Evolutionary conservation across 2,797 vertebrate species (phyloP).

Genomic region (Megalops cyprinoides): DNA sequence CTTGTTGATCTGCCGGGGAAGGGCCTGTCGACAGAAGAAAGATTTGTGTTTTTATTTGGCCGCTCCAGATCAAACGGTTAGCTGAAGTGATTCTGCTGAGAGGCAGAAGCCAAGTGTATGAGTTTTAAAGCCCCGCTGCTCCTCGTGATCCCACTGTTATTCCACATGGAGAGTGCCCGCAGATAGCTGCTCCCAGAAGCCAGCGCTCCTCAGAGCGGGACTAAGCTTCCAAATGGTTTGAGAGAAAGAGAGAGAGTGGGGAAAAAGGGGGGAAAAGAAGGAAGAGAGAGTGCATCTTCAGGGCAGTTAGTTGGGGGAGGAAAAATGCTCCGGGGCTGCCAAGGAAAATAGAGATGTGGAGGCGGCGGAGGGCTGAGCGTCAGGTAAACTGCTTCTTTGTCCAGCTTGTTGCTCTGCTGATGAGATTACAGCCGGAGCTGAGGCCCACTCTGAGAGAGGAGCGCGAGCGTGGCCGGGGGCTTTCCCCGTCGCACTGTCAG

Average conservation of each 20-base stretch:
- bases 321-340: not conserved
- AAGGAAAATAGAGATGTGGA: not conserved
- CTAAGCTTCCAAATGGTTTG: not conserved
- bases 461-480: too few species aligned
- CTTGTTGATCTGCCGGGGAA: too few species aligned
- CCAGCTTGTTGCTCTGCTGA: not conserved
- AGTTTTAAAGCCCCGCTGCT: not conserved
- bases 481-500: too few species aligned
- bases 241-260: not conserved
- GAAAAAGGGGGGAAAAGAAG: not conserved
- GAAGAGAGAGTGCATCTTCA: not conserved
- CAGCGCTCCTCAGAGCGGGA: too few species aligned
- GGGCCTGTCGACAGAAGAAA: too few species aligned
- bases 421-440: not conserved
- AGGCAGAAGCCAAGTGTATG: not conserved
- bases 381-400: conserved; percentile 9
- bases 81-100: too few species aligned
- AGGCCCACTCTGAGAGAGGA: too few species aligned
- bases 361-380: not conserved
- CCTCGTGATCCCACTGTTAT: not conserved
- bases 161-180: not conserved
- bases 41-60: too few species aligned
- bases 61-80: not conserved
- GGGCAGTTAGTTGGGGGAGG: not conserved
- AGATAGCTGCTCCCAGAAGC: not conserved